These are phyloP conservation scores for Oreochromis aureus DNA, from an alignment of 2,113 vertebrate species.

Conservation along the genomic window DNA sequence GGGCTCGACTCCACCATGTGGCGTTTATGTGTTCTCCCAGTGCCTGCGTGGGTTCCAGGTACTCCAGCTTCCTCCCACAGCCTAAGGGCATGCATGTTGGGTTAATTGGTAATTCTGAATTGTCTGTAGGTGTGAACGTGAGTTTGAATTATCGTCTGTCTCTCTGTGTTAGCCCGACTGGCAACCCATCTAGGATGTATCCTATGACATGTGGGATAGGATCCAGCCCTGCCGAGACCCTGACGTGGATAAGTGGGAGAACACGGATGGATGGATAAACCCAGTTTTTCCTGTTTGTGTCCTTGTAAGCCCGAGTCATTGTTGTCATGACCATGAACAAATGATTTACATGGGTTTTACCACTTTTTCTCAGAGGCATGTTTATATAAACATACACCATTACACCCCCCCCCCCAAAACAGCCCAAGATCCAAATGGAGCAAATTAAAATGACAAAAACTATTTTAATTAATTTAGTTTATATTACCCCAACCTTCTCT, in stretches of 20 bases:
- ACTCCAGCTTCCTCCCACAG: background rate
- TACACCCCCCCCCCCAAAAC: background rate
- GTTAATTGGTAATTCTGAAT: background rate
- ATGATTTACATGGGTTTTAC: background rate
- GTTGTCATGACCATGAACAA: background rate
- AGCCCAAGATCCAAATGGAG: background rate
- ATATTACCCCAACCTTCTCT: background rate
- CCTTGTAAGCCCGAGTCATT: fast-evolving
- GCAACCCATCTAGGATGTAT: background rate
- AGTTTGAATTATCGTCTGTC: background rate
- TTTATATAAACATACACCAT: background rate
- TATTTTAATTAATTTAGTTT: background rate
- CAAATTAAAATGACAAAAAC: background rate
- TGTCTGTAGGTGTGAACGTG: background rate
- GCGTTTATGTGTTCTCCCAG: background rate
- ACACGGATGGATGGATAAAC: background rate
- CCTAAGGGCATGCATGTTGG: background rate
- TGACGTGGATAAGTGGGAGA: background rate
- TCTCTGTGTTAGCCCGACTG: background rate
- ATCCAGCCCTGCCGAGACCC: background rate
- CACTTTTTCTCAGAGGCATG: background rate
- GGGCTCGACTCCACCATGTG: background rate
- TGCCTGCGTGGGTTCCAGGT: background rate
- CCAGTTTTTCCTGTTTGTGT: background rate
- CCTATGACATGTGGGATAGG: background rate